Base-by-base conservation (phyloP, 2,888 invertebrate species). In the Acrobasis consociella region DNA sequence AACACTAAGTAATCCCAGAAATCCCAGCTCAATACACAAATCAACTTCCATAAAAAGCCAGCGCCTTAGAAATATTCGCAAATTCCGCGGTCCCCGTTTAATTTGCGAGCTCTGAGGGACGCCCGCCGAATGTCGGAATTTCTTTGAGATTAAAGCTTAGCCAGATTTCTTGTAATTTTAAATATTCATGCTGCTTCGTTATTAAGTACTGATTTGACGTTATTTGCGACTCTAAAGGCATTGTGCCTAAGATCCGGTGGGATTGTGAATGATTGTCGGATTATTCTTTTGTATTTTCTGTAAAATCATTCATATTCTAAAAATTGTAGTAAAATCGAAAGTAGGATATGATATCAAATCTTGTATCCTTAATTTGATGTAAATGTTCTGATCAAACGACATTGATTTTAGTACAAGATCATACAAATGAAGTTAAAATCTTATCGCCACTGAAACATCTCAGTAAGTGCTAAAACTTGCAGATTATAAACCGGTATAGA, bases 21-120 rank as follows among this genome's bases (percentile, higher is more conserved):
- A 64, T 46, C 46, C 49, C 51, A 62, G 59, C 62, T 65, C 67
- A 69, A 71, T 66, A 69, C 67, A 65, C 67, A 66, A 71, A 71
- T 71, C 67, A 65, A 68, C 68, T 66, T 68, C 62, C 62, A 60
- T 61, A 64, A 67, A 51, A 63, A 69, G 64, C 60, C 64, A 64
- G 66, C 51, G 63, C 56, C 60, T 46, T 62, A 63, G 65, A 67
- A 66, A 69, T 68, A 65, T 66, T 62, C 66, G 53, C 58, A 66
- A 66, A 67, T 67, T 66, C 66, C 31, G 65, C 64, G 59, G 63
- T 59, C 58, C 60, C 64, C 42, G 65, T 68, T 69, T 69, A 69
- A 69, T 69, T 69, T 65, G 65, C 17, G 49, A 42, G 37, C 66
- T 69, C 64, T 65, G 15, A 2, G 60, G 65, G 68, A 66, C 17